Evolutionary conservation across 1,140 invertebrate species (phyloP), one percentile per base, ranked within the genome.

Genomic region (Daktulosphaira vitifoliae): DNA sequence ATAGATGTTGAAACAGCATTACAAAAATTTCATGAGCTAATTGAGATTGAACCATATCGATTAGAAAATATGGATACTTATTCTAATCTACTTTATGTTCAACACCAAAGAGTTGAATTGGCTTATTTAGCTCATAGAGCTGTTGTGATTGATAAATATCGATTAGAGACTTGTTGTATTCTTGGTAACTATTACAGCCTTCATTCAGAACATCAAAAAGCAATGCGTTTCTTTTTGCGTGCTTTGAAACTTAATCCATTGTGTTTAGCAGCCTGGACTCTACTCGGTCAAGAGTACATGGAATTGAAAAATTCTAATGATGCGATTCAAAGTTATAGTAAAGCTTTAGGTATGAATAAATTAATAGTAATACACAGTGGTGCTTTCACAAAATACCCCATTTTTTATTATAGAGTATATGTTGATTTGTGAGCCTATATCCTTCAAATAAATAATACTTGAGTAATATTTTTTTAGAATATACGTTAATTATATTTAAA

Each of bases 231-330:
- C 77, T 98, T 99, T 73, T 92, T 96, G 72, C 80, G 96, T 71
- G 96, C 96, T 1, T 76, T 99, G 13, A 89, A 92, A 75, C 74
- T 99, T 0, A 96, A 98, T 80, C 94, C 96, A 0, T 85, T 92
- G 69, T 96, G 96, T 75, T 77, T 96, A 22, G 87, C 92, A 2
- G 94, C 94, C 0, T 99, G 95, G 94, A 98, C 96, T 0, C 77
- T 99, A 25, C 92, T 99, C 82, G 97, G 97, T 0, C 96, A 99
- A 75, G 96, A 99, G 77, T 99, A 92, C 76, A 95, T 99, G 86
- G 96, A 99, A 79, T 83, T 98, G 76, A 98, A 98, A 76, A 98
- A 98, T 76, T 94, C 91, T 1, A 92, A 93, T 78, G 92, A 92
- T 16, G 95, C 96, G 8, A 96, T 97, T 72, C 90, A 95, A 72